A percentile compares a stretch with the other conserved stretches of the same genome.
These are phyloP conservation scores for Idaea aversata DNA, from an alignment of 2,888 invertebrate species.

Conservation along the genomic window DNA sequence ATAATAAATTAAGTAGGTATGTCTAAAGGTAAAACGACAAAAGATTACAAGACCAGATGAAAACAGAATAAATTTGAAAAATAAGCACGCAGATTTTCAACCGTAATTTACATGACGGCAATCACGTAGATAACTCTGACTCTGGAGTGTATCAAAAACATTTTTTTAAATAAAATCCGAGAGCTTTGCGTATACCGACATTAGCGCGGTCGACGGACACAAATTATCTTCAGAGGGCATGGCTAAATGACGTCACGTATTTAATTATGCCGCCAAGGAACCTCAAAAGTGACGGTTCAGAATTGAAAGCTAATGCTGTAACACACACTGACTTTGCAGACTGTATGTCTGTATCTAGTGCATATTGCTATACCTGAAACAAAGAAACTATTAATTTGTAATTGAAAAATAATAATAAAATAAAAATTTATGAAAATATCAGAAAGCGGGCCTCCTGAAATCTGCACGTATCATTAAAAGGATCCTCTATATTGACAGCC, in stretches of 20 bases:
- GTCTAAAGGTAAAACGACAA: background rate
- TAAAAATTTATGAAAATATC: too few species aligned
- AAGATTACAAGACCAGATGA: background rate
- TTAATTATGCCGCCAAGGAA: conserved; percentile 65
- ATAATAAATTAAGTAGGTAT: background rate
- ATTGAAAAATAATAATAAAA: too few species aligned
- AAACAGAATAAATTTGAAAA: background rate
- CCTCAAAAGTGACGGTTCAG: conserved; percentile 59
- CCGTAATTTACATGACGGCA: conserved; percentile 13
- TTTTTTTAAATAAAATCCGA: conserved; percentile 1
- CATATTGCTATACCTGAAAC: too few species aligned
- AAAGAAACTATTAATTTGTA: too few species aligned
- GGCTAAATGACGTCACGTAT: conserved; percentile 73
- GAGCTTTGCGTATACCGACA: conserved; percentile 22
- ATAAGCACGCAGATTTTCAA: conserved; percentile 4
- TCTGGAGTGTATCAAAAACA: conserved; percentile 21
- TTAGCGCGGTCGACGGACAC: conserved; percentile 36
- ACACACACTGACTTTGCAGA: conserved; percentile 37
- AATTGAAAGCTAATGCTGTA: conserved; percentile 60
- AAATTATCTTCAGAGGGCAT: conserved; percentile 58
- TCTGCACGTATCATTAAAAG: too few species aligned
- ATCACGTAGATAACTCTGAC: conserved; percentile 4
- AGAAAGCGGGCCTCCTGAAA: too few species aligned
- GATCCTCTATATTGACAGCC: too few species aligned
- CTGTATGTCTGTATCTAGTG: background rate